Conservation (phyloP, 2,888 invertebrate species). For the Mythimna impura region DNA sequence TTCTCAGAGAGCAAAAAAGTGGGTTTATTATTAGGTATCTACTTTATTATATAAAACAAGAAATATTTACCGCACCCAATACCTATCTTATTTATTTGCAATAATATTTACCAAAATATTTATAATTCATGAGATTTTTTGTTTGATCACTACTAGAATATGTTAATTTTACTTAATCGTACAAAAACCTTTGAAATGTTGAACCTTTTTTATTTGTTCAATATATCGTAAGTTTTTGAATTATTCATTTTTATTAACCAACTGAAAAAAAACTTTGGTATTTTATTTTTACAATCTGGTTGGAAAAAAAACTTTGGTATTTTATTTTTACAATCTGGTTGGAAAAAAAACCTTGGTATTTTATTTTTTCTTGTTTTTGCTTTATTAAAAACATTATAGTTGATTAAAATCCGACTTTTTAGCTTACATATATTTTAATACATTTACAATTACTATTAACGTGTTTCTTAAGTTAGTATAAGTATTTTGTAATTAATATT, state of each 20-base stretch:
- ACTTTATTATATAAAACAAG: neutral
- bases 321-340: neutral
- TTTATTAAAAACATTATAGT: neutral
- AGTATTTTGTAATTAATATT: constrained; percentile 40
- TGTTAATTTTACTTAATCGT: constrained; percentile 6
- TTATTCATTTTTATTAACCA: neutral
- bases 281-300: too few relatives aligned
- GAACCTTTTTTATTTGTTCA: neutral
- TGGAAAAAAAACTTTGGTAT: too few relatives aligned
- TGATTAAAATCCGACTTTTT: neutral
- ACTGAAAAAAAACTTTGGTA: too few relatives aligned
- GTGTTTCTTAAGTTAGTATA: constrained; percentile 38
- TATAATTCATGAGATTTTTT: neutral
- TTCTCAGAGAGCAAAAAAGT: neutral
- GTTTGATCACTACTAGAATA: neutral
- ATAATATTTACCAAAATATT: constrained; percentile 13
- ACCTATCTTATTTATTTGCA: constrained; percentile 3
- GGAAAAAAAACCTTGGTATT: too few relatives aligned
- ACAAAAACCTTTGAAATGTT: constrained; percentile 18
- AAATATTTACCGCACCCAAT: neutral
- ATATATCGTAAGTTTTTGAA: neutral
- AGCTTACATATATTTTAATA: neutral
- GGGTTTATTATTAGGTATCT: neutral
- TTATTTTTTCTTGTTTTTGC: neutral
- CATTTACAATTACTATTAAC: constrained; percentile 25